Conservation (phyloP, 2,797 vertebrate genomes). For the Eurystomus glaucurus region DNA sequence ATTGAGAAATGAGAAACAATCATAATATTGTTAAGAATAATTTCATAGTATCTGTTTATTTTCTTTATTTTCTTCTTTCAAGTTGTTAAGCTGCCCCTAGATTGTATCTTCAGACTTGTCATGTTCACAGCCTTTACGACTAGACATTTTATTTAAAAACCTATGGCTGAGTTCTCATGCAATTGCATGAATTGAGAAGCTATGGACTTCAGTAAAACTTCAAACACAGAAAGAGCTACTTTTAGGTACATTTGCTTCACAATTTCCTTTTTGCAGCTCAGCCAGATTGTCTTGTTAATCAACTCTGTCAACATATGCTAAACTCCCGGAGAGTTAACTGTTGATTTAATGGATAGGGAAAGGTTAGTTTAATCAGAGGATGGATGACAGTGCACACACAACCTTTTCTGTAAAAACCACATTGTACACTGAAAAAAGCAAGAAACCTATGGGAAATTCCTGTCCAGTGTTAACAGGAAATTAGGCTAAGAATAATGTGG, state of each 20-base stretch:
- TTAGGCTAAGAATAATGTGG: neutral
- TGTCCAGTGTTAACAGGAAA: neutral
- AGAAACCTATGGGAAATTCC: neutral
- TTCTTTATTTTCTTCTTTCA: neutral
- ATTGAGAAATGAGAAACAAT: neutral
- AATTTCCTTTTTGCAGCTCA: neutral
- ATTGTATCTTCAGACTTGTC: neutral
- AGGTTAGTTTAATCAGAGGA: neutral
- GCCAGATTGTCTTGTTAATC: neutral
- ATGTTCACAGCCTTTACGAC: neutral
- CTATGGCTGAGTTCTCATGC: neutral
- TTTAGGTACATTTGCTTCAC: neutral
- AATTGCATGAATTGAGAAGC: neutral
- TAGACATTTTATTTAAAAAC: neutral
- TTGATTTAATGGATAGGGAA: neutral
- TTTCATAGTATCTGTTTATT: neutral
- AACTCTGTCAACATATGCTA: neutral
- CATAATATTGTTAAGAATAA: neutral
- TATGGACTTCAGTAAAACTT: neutral
- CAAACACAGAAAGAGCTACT: neutral
- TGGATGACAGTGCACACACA: neutral
- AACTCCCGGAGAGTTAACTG: neutral
- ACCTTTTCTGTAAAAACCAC: neutral
- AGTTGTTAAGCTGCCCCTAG: neutral
- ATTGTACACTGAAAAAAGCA: neutral